Evolutionary conservation across 2,113 vertebrate species (phyloP).

Genomic region (Chionomys nivalis): DNA sequence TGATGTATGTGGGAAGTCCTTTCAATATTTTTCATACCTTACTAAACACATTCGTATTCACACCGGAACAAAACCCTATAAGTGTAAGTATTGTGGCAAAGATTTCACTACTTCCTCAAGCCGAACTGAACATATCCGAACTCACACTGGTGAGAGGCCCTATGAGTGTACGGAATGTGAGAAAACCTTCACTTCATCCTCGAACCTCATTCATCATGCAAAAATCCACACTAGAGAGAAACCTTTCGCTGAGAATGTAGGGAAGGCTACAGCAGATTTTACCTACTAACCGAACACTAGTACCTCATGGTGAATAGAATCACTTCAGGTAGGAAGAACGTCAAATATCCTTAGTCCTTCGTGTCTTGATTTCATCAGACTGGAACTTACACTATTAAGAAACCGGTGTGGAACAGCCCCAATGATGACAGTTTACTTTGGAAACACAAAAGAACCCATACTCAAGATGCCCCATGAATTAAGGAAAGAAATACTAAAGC

Average conservation of each 20-base stretch:
- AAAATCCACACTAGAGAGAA: slow-evolving; percentile 39
- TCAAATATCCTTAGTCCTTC: not conserved
- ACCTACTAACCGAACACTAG: not conserved
- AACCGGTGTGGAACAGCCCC: not conserved
- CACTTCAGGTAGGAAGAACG: not conserved
- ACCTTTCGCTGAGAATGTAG: not conserved
- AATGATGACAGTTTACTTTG: not conserved
- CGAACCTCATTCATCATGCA: slow-evolving; percentile 48
- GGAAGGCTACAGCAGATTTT: not conserved
- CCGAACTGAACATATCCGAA: slow-evolving; percentile 46
- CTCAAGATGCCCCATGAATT: not conserved
- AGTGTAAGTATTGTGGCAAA: slow-evolving; percentile 60
- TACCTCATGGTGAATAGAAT: not conserved
- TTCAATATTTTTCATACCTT: slow-evolving; percentile 49
- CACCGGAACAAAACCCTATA: slow-evolving; percentile 43
- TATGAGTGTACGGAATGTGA: slow-evolving; percentile 47
- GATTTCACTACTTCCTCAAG: slow-evolving; percentile 57
- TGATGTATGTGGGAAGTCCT: slow-evolving; percentile 40
- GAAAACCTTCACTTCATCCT: slow-evolving; percentile 51
- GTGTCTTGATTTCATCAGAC: not conserved
- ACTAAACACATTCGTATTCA: slow-evolving; percentile 52
- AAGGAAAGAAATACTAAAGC: not conserved
- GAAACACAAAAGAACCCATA: not conserved
- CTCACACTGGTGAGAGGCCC: slow-evolving; percentile 55
- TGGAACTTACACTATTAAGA: not conserved